Evolutionary conservation across 2,797 vertebrate genomes (phyloP).

Genomic region (Crocidura indochinensis): DNA sequence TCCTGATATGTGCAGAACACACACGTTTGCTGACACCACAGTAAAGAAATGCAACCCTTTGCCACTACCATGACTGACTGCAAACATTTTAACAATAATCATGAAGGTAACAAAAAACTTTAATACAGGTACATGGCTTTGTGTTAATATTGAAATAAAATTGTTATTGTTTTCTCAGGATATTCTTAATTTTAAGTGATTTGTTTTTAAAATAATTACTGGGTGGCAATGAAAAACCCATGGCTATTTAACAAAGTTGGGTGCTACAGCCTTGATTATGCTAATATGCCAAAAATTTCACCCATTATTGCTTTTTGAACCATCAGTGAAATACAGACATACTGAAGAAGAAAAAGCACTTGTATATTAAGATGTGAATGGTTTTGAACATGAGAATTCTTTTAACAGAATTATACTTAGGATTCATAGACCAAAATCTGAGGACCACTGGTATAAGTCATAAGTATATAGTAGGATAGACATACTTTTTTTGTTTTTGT

Average conservation of each 20-base stretch:
- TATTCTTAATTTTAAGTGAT: background rate
- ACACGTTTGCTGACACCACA: too few species aligned
- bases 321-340: background rate
- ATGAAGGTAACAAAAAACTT: too few species aligned
- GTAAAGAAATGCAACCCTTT: too few species aligned
- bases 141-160: background rate
- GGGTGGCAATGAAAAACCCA: background rate
- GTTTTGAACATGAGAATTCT: background rate
- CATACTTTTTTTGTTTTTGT: background rate
- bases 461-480: background rate
- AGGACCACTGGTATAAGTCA: slow-evolving; percentile 7
- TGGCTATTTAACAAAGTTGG: background rate
- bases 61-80: too few species aligned
- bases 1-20: too few species aligned
- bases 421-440: background rate
- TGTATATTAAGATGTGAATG: background rate
- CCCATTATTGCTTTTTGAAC: background rate
- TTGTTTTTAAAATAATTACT: background rate
- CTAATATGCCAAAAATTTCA: background rate
- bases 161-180: background rate
- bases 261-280: background rate
- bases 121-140: too few species aligned
- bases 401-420: slow-evolving; percentile 33
- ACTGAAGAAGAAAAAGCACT: background rate
- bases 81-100: too few species aligned